Percentiles rank a stretch among this genome's conserved stretches.
These are phyloP conservation scores for Heteractis magnifica DNA, from an alignment of 92 coral and sea anemone genomes.

Conservation along the genomic window DNA sequence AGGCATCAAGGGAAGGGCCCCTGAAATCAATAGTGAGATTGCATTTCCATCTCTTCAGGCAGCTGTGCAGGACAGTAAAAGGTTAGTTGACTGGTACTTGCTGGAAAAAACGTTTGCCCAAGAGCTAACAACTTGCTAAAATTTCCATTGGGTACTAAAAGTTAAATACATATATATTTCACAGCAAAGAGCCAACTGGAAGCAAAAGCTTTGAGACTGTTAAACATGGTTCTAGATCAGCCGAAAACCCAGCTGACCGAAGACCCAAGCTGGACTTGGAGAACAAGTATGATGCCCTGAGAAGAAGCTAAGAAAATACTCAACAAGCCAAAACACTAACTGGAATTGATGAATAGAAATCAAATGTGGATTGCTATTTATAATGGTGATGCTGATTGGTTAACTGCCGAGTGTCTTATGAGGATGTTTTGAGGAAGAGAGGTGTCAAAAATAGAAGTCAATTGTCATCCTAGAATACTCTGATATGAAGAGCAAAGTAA, in stretches of 20 bases:
- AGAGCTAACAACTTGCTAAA: background rate
- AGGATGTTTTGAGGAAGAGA: constrained; percentile 1
- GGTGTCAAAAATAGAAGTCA: background rate
- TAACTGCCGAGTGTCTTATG: background rate
- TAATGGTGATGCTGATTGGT: background rate
- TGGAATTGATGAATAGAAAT: constrained; percentile 18
- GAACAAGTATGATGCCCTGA: constrained; percentile 91
- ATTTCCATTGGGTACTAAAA: background rate
- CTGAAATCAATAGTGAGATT: constrained; percentile 91
- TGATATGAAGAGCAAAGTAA: background rate
- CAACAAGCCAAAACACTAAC: background rate
- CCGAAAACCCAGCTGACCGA: constrained; percentile 74
- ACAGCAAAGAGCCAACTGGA: constrained; percentile 74
- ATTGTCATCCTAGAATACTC: background rate
- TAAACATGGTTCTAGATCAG: constrained; percentile 81
- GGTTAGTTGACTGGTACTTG: constrained; percentile 34
- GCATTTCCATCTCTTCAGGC: constrained; percentile 91
- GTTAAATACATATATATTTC: constrained; percentile 2
- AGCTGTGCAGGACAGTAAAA: constrained; percentile 69
- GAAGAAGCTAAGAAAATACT: constrained; percentile 54
- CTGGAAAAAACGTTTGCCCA: too few relatives aligned
- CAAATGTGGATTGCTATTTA: background rate
- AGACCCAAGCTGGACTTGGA: constrained; percentile 81
- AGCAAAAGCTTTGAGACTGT: constrained; percentile 84
- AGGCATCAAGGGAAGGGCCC: constrained; percentile 64